These are phyloP conservation scores for Sebastes reedi DNA, from an alignment of 2,797 vertebrate genomes.

Conservation along the genomic window DNA sequence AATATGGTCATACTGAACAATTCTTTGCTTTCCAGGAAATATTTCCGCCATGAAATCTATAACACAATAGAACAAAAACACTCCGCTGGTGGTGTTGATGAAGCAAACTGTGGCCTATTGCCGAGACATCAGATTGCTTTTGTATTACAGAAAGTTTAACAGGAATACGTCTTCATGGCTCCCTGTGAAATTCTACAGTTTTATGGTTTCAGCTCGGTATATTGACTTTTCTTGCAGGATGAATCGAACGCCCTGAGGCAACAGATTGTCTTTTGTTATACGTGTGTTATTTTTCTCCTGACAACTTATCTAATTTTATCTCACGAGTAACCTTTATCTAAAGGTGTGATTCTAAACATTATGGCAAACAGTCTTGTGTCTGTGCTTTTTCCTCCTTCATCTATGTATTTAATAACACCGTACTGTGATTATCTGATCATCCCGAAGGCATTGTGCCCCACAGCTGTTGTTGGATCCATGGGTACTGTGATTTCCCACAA, in stretches of 20 bases:
- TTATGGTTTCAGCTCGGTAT: constrained; percentile 27
- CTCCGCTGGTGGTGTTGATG: constrained; percentile 5
- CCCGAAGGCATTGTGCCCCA: constrained; percentile 23
- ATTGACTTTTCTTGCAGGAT: constrained; percentile 35
- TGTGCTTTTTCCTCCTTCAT: neutral
- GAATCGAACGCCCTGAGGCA: constrained; percentile 27
- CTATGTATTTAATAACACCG: constrained; percentile 23
- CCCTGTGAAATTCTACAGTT: constrained; percentile 35
- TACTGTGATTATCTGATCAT: constrained; percentile 40
- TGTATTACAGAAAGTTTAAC: constrained; percentile 49
- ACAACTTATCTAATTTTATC: constrained; percentile 46
- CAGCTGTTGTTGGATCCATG: constrained; percentile 30
- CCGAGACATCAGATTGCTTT: constrained; percentile 50
- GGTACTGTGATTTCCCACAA: constrained; percentile 43
- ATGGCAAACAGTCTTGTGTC: neutral
- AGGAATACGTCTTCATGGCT: constrained; percentile 36
- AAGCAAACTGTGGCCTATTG: constrained; percentile 40
- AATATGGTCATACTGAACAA: constrained; percentile 49
- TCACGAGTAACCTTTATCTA: constrained; percentile 16
- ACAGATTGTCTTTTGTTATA: constrained; percentile 21
- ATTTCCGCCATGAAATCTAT: constrained; percentile 58
- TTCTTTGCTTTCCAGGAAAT: constrained; percentile 52
- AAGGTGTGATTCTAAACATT: constrained; percentile 23
- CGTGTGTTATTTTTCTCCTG: neutral
- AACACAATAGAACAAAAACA: constrained; percentile 54